Evolutionary conservation across 2,113 vertebrate genomes (phyloP).

Genomic region (Psammodynastes pulverulentus): DNA sequence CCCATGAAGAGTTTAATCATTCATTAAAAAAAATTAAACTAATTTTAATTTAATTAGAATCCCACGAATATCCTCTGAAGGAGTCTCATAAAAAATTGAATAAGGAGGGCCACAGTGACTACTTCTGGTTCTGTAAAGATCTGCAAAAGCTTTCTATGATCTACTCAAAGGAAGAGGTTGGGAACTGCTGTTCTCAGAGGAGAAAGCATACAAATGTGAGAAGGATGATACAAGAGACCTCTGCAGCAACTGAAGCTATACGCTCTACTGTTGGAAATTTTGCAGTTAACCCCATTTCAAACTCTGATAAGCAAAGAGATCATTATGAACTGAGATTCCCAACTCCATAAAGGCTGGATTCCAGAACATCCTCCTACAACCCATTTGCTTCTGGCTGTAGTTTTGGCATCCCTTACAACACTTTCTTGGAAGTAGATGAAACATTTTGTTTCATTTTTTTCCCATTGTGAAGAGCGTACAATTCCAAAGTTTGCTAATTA

Average conservation of each 20-base stretch:
- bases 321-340: background rate
- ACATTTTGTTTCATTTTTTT: background rate
- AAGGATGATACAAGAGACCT: background rate
- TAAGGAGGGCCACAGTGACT: background rate
- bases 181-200: background rate
- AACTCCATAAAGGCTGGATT: conserved; percentile 28
- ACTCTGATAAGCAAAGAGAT: conserved; percentile 25
- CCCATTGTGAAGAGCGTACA: background rate
- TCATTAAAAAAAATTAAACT: background rate
- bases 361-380: conserved; percentile 10
- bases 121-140: background rate
- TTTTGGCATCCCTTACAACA: conserved; percentile 21
- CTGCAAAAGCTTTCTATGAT: background rate
- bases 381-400: background rate
- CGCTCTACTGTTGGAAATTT: background rate
- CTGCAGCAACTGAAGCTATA: background rate
- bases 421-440: conserved; percentile 33
- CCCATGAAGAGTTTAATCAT: background rate
- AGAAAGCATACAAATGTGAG: background rate
- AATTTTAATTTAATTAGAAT: background rate
- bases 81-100: background rate
- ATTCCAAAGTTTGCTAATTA: conserved; percentile 8
- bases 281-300: conserved; percentile 26
- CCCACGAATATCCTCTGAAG: background rate
- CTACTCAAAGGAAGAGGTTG: background rate